Evolutionary conservation across 2,888 invertebrate genomes (phyloP), one percentile per base, ranked within the genome.

Genomic region (Chloroclysta siterata): DNA sequence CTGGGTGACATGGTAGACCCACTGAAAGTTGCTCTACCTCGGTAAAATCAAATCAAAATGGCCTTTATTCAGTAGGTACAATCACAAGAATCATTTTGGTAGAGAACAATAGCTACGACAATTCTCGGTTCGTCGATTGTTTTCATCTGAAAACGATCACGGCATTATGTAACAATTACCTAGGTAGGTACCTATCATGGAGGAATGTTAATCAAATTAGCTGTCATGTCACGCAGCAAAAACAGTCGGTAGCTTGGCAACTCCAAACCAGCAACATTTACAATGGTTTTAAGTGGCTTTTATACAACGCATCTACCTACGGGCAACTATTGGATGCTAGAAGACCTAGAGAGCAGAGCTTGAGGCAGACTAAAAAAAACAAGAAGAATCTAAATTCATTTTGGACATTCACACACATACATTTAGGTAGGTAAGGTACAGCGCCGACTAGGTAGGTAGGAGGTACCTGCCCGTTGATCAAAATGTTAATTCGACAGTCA

Each of bases 171-270:
- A 46, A n/a, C 54, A 51, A 54, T 63, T 54, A 58, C 15, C 14
- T 44, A n/a, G 4, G 5, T 5, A n/a, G n/a, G 7, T 14, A 46
- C 36, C 42, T 11, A 36, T 54, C 51, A 61, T 61, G 46, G 59
- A 63, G 33, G 63, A 55, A 60, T 64, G 60, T 29, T 52, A 60
- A 64, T 64, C 60, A 60, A 60, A 60, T 64, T 60, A 55, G 11
- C 64, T 52, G 44, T 60, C 60, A 63, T 52, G 44, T 60, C 60
- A 63, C 63, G 63, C 63, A 51, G 50, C 63, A 55, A 46, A 51
- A 54, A 63, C 54, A 10, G 41, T 41, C 22, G 22, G 42, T 53
- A 29, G 22, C 53, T 33, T 10, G 44, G 58, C 50, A 53, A 41
- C 51, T 46, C 50, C 59, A 54, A 14, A 51, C 14, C 29, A 55